A percentile compares a stretch with the other conserved stretches of the same genome.
Evolutionary conservation across 2,113 vertebrate genomes (phyloP).

Genomic region (Microtus richardsoni): DNA sequence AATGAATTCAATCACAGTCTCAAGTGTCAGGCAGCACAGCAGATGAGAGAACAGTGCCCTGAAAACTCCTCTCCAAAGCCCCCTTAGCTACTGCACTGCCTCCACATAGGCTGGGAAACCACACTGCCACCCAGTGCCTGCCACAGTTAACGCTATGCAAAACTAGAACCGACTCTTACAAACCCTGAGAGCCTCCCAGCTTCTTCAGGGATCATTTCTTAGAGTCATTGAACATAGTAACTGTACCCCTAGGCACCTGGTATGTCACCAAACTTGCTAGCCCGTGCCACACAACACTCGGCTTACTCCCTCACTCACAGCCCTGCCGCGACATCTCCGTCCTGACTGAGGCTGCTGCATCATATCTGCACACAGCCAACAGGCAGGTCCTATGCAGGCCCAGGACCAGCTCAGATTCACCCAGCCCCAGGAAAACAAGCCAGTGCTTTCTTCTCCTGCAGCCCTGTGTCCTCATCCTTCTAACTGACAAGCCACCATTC

Average conservation of each 20-base stretch:
- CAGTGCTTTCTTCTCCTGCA: conserved; percentile 67
- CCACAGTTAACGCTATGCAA: not conserved
- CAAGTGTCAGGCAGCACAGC: conserved; percentile 84
- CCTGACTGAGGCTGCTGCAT: not conserved
- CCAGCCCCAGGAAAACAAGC: conserved; percentile 65
- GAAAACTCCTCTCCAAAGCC: conserved; percentile 75
- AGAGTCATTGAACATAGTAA: not conserved
- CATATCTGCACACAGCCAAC: not conserved
- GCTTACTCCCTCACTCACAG: not conserved
- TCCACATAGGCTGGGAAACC: conserved; percentile 64
- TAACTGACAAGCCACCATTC: conserved; percentile 45
- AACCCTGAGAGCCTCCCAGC: not conserved
- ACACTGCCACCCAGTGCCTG: not conserved
- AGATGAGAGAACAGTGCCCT: conserved; percentile 84
- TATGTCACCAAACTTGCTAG: not conserved
- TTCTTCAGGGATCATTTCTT: conserved; percentile 1
- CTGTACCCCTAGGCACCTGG: not conserved
- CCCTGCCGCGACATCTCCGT: not conserved
- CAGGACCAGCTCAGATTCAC: conserved; percentile 14
- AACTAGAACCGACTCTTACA: not conserved
- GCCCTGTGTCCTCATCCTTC: conserved; percentile 61
- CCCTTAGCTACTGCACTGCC: conserved; percentile 67
- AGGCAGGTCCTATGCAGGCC: conserved; percentile 63
- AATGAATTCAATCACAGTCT: conserved; percentile 88
- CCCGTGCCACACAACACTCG: not conserved